Conservation (phyloP, 2,797 vertebrate genomes). For the Psittacula echo region DNA sequence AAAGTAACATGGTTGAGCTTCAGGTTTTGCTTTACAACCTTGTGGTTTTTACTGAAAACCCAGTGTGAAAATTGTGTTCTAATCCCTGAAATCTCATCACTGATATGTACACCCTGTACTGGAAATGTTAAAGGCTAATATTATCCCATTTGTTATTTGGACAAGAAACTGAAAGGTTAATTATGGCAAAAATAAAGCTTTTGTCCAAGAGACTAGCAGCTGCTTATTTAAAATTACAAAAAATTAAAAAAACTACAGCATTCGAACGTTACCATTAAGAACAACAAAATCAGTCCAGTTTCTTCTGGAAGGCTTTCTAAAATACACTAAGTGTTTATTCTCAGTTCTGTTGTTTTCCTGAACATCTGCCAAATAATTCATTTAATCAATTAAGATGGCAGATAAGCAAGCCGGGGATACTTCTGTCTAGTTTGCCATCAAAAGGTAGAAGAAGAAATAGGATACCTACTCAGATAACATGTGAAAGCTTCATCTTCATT, state of each 20-base stretch:
- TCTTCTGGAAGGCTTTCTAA: not conserved
- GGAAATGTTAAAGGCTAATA: not conserved
- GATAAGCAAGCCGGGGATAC: not conserved
- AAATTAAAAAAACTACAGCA: not conserved
- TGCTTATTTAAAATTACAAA: not conserved
- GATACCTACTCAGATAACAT: not conserved
- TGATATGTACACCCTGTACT: not conserved
- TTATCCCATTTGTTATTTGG: not conserved
- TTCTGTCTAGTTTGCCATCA: not conserved
- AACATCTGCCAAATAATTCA: constrained; percentile 7
- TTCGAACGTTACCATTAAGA: not conserved
- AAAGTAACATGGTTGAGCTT: constrained; percentile 42
- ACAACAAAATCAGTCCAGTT: not conserved
- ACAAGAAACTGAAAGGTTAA: not conserved
- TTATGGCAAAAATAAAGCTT: not conserved
- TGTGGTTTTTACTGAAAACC: constrained; percentile 35
- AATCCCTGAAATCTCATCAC: constrained; percentile 39
- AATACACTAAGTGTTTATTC: not conserved
- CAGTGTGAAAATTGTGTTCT: constrained; percentile 44
- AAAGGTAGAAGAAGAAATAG: not conserved
- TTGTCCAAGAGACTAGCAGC: not conserved
- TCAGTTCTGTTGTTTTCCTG: not conserved
- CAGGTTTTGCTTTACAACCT: constrained; percentile 44
- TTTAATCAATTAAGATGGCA: not conserved
- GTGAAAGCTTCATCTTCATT: not conserved